phyloP scores from a whole-genome alignment of 2,888 invertebrate genomes.

The Trissolcus japonicus region DNA sequence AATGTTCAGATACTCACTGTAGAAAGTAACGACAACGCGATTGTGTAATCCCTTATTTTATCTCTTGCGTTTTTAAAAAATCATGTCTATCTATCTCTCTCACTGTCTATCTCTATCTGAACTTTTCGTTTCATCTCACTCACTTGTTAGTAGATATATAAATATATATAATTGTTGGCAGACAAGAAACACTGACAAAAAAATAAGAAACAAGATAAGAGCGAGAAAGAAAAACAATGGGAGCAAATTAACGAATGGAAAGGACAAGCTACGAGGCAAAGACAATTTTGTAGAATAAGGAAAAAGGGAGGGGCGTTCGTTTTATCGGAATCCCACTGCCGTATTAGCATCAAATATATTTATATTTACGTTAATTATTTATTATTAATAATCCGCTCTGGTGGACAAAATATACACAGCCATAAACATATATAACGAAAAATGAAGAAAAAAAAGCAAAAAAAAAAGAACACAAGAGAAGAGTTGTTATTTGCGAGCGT shows the following conservation, averaged over 20 bases:
- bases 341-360: constrained; percentile 73
- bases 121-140: constrained; percentile 57
- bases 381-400: constrained; percentile 69
- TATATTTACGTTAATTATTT: constrained; percentile 72
- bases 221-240: constrained; percentile 66
- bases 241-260: constrained; percentile 34
- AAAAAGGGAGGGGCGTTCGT: constrained; percentile 58
- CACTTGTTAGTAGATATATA: constrained; percentile 59
- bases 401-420: constrained; percentile 39
- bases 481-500: constrained; percentile 40
- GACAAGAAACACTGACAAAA: constrained; percentile 43
- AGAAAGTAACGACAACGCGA: constrained; percentile 66
- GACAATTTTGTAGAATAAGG: constrained; percentile 62
- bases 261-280: constrained; percentile 56
- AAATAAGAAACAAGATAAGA: constrained; percentile 38
- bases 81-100: constrained; percentile 42
- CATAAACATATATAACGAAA: constrained; percentile 42
- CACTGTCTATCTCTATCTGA: constrained; percentile 29
- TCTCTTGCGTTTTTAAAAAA: constrained; percentile 35
- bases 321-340: constrained; percentile 72
- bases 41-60: constrained; percentile 58
- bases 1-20: constrained; percentile 71
- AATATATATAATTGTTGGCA: constrained; percentile 57
- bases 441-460: constrained; percentile 39
- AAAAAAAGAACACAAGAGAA: constrained; percentile 21